Percentiles rank a stretch among this genome's conserved stretches.
Conservation (phyloP, 2,113 vertebrate genomes). For the Centropus bengalensis region DNA sequence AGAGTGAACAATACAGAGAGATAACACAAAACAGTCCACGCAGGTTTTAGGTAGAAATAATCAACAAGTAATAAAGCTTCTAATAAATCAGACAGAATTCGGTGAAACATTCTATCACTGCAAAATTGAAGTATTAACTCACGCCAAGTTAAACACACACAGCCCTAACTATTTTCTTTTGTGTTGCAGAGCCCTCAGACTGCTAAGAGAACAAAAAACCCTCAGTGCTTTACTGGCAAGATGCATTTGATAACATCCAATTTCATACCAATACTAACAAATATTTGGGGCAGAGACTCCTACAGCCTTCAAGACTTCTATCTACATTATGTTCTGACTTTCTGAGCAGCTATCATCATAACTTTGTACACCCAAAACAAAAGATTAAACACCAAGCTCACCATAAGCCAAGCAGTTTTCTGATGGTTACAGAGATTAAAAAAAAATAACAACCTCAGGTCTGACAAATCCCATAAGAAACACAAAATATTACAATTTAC, state of each 20-base stretch:
- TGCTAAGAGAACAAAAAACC: neutral
- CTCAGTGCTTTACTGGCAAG: slow-evolving; percentile 12
- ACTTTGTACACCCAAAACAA: neutral
- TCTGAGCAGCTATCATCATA: neutral
- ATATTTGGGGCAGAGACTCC: neutral
- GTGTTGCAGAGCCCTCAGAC: neutral
- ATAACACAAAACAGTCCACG: neutral
- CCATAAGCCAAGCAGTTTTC: neutral
- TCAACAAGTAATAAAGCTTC: neutral
- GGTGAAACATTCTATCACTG: neutral
- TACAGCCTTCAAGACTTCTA: neutral
- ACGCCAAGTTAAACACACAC: neutral
- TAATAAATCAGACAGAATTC: neutral
- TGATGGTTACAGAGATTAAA: neutral
- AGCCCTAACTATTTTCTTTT: neutral
- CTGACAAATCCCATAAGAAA: neutral
- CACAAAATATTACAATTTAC: neutral
- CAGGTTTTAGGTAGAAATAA: neutral
- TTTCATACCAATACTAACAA: slow-evolving; percentile 15
- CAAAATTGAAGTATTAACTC: neutral
- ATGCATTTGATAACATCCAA: neutral
- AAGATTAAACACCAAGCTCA: neutral
- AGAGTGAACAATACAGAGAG: neutral
- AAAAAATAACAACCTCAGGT: neutral
- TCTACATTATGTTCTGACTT: neutral